Conservation (phyloP, 1,140 invertebrate species). For the Heliconius nattereri region DNA sequence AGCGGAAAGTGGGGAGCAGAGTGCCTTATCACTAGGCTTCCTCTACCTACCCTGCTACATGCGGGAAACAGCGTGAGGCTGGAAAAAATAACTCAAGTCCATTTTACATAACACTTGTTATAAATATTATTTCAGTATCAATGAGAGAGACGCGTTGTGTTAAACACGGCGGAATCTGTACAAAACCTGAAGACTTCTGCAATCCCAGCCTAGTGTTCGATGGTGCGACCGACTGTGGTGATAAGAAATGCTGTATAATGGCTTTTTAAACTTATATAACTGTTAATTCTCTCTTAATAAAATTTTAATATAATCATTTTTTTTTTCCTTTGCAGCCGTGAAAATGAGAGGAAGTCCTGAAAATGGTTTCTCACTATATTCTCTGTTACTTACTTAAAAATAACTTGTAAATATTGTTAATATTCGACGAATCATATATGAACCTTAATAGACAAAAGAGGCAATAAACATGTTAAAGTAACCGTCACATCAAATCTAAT, state of each 20-base stretch:
- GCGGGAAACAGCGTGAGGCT: too few species aligned
- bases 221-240: constrained; percentile 40
- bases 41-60: too few species aligned
- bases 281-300: not conserved
- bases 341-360: not conserved
- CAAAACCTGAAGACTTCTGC: constrained; percentile 36
- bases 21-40: too few species aligned
- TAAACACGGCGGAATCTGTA: constrained; percentile 46
- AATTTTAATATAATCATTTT: not conserved
- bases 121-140: constrained; percentile 48
- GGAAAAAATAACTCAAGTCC: not conserved
- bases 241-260: constrained; percentile 49
- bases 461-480: not conserved
- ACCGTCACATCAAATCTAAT: not conserved
- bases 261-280: constrained; percentile 15
- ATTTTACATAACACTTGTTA: not conserved
- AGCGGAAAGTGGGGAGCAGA: too few species aligned
- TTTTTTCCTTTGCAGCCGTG: not conserved
- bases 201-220: constrained; percentile 35
- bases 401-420: too few species aligned
- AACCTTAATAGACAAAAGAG: not conserved
- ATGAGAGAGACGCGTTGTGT: constrained; percentile 50
- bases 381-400: too few species aligned
- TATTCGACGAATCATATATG: too few species aligned
- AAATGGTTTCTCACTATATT: too few species aligned